Conservation (phyloP, 30 jellyfish, hydroid and myxozoan species). For the Cassiopea xamachana region DNA sequence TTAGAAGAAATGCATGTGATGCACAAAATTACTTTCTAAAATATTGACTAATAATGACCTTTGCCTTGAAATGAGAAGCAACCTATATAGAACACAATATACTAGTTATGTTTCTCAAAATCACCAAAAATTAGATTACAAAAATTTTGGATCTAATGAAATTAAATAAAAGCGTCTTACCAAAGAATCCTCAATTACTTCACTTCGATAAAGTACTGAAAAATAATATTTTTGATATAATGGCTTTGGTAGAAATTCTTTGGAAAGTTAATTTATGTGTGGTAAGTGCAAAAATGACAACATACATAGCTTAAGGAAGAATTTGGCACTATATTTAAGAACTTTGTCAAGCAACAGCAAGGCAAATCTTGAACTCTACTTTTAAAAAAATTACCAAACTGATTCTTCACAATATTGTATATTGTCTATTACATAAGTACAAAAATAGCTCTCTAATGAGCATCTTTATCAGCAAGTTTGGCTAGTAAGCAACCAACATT, state of each 20-base stretch:
- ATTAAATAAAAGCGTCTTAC: slow-evolving; percentile 34
- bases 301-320: background rate
- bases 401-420: too few species aligned
- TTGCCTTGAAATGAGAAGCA: too few species aligned
- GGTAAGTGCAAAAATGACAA: background rate
- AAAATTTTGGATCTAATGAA: too few species aligned
- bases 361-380: background rate
- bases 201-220: slow-evolving; percentile 83
- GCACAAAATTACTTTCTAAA: too few species aligned
- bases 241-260: background rate
- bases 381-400: too few species aligned
- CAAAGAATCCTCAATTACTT: slow-evolving; percentile 75
- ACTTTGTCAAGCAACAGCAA: background rate
- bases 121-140: too few species aligned
- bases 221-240: background rate
- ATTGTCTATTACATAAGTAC: too few species aligned
- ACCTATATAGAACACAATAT: too few species aligned
- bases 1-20: too few species aligned
- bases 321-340: background rate
- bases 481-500: background rate
- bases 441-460: too few species aligned
- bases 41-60: too few species aligned
- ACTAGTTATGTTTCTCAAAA: too few species aligned
- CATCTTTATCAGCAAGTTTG: background rate
- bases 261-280: background rate